Base-by-base conservation (phyloP, 2,797 vertebrate species). In the Sparus aurata region DNA sequence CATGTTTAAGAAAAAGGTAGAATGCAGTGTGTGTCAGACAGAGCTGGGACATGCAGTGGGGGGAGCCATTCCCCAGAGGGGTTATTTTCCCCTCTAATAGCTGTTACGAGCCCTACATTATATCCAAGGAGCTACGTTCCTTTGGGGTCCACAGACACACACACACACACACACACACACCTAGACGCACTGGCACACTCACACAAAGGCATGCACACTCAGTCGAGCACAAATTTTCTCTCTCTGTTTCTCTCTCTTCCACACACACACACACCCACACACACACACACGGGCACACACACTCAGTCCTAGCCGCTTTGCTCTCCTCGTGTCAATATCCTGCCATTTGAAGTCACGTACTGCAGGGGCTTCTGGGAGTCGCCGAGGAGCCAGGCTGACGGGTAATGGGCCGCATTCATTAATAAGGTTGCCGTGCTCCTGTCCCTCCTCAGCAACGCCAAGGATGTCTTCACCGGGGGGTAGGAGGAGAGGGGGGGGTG, bases 331-430 rank as follows among this genome's bases (percentile, higher is more conserved):
- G 98, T 99, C 98, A 98, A 98, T 98, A 98, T 98, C 97, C 97
- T 97, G 97, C 97, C 97, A 98, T 99, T 98, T 98, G 98, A 97
- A 99, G 98, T 98, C 97, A 98, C 97, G 97, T 98, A 98, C 97
- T 96, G 96, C 97, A 96, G 97, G 96, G 97, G 97, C 97, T 97
- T 97, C 96, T 97, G 97, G 97, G 97, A 98, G 96, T 95, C 95
- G 95, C 94, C 94, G 95, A 97, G 97, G 97, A 99, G 97, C 97
- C 96, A 96, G 97, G 96, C 97, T 98, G 98, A 98, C 97, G 98
- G 97, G 96, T 98, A 98, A 98, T 98, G 97, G 97, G 96, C 97
- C 97, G 97, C 97, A 98, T 99, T 99, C 97, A 99, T 99, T 99
- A 99, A 98, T 97, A 98, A 98, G 97, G 97, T 97, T 97, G 96